phyloP scores from a whole-genome alignment of 2,888 invertebrate species.

The Tenthredo livida region DNA sequence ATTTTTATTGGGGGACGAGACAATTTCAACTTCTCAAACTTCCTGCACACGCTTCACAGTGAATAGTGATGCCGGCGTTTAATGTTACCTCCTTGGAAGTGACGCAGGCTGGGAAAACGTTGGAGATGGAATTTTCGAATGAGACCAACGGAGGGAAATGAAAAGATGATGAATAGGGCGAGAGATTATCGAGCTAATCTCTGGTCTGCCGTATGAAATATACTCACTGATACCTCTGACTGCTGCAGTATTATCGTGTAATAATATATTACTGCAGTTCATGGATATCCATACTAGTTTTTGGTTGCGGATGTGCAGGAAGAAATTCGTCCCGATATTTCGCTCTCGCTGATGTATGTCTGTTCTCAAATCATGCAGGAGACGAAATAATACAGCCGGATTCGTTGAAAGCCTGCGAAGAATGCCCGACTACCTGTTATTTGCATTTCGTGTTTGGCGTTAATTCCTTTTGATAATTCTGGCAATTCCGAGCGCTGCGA shows the following conservation, averaged over 20 bases:
- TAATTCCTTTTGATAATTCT: conserved; percentile 69
- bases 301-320: neutral
- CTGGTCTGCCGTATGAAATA: neutral
- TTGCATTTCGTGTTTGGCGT: conserved; percentile 55
- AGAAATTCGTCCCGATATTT: neutral
- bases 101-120: no score
- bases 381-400: neutral
- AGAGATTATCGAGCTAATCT: conserved; percentile 27
- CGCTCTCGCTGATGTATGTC: neutral
- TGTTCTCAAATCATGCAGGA: neutral
- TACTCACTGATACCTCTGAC: neutral
- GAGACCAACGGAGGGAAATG: neutral
- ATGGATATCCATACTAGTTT: neutral
- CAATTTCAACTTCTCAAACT: neutral
- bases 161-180: neutral
- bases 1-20: neutral
- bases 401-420: neutral
- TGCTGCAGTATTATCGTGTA: conserved; percentile 5
- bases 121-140: neutral
- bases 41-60: neutral
- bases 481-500: conserved; percentile 63
- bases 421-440: neutral
- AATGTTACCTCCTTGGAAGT: no score
- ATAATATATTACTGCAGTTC: neutral
- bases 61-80: no score